phyloP scores from a whole-genome alignment of 1,140 invertebrate genomes.

The Araneus ventricosus region DNA sequence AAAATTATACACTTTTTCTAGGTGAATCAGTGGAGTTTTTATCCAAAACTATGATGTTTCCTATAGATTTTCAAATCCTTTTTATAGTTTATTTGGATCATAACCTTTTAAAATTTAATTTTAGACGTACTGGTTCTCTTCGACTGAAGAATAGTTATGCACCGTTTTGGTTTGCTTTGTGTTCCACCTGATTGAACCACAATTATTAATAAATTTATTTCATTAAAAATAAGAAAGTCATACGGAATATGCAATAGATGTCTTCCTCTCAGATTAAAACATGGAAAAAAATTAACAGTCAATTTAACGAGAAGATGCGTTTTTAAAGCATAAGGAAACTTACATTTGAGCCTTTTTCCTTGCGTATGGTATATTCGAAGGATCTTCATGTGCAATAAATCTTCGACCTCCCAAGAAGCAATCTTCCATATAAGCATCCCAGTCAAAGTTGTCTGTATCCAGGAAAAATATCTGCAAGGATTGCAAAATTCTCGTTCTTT shows the following conservation, averaged over 20 bases:
- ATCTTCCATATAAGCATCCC: slow-evolving; percentile 57
- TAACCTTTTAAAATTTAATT: too few species aligned
- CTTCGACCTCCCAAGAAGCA: slow-evolving; percentile 59
- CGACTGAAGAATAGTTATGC: too few species aligned
- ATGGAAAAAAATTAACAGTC: neutral
- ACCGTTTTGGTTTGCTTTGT: too few species aligned
- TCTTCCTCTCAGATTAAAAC: neutral
- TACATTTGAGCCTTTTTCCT: slow-evolving; percentile 67
- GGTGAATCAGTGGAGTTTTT: too few species aligned
- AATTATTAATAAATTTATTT: neutral
- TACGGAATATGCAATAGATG: neutral
- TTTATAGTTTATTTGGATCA: too few species aligned
- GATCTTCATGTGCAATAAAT: slow-evolving; percentile 60
- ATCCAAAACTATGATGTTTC: too few species aligned
- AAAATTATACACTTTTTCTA: too few species aligned
- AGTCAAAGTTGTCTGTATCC: slow-evolving; percentile 55
- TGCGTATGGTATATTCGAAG: slow-evolving; percentile 71
- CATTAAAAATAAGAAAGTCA: too few species aligned
- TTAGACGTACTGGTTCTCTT: too few species aligned
- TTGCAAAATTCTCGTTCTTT: neutral
- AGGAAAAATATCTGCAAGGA: slow-evolving; percentile 62
- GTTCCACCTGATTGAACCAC: neutral
- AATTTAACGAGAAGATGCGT: neutral
- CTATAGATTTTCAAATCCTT: too few species aligned
- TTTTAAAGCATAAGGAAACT: neutral